Evolutionary conservation across 2,888 invertebrate species (phyloP), one percentile per base, ranked within the genome.

Genomic region (Homarus gammarus): DNA sequence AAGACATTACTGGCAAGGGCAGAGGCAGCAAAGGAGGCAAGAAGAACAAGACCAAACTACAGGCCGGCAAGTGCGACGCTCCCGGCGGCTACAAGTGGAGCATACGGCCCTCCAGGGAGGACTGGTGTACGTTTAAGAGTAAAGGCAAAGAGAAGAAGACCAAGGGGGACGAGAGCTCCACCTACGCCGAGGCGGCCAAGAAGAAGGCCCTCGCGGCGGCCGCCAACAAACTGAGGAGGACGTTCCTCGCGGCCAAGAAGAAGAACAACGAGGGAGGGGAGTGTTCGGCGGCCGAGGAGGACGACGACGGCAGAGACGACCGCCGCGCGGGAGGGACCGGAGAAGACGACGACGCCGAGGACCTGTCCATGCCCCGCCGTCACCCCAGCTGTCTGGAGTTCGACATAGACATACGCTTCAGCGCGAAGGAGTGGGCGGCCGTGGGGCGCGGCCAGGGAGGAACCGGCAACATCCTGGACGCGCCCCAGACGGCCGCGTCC

Each of bases 241-340:
- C 92, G 27, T 92, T 92, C 85, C 61, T 92, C 40, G 92, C 92
- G 27, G 75, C 90, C 3, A 91, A 91, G 77, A 91, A 91, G 40
- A 88, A 89, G 49, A 88, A 75, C 40, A 88, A 81, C 40, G 49
- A 10, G 15, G 81, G 81, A 22, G 75, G 73, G 18, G 73, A 75
- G 6, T 68, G 79, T 27, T 81, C 84, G n/a, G 33, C 61, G 64
- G 73, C 72, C 8, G 85, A 85, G 18, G 89, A 89, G 8, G 79
- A 61, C 2, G 84, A 73, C 12, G 56, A 85, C 31, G 75, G 49
- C 31, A 49, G 31, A 31, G 87, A 70, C 2, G 51, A 44, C 3
- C n/a, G n/a, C 12, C n/a, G n/a, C n/a, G 51, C 40, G 6, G 36
- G 15, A 22, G 84, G 78, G 6, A 75, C 75, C 6, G 27, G 33